Base-by-base conservation (phyloP, 23 tunicate genomes). In the Phallusia fumigata region DNA sequence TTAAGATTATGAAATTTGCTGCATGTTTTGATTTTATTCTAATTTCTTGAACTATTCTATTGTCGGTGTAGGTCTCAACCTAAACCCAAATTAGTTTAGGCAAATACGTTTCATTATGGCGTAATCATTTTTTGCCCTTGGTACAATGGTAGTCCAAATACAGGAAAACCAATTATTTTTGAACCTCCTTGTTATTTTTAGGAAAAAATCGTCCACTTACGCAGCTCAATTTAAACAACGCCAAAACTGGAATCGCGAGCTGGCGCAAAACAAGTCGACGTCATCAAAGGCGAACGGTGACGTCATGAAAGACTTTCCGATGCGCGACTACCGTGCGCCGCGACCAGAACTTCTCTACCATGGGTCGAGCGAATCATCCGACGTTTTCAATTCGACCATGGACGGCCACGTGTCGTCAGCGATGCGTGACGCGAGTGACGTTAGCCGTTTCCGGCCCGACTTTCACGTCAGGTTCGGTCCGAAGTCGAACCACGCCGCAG, bases 281-380 rank as follows among this genome's bases (percentile, higher is more conserved):
- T 28, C 80, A 81, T 35, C 74, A 40, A 65, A 80, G 74, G 16
- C 64, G 18, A 65, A 74, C 28, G 53, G 85, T 85, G 97, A 92
- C 82, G 80, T 92, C 84, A 82, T 92, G 84, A 89, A 76, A 36
- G 97, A 92, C 83, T 92, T 92, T 75, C 97, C 97, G 50, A 84
- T 92, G 85, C 82, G 91, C 8, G 97, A 92, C 64, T 87, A 83
- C 64, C 33, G 76, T 2, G 10, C 84, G 6, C 72, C 32, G 52
- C 34, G 83, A 0, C 19, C 24, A 1, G 77, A 77, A 58, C 75
- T 75, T 28, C 35, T 31, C 21, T 26, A 21, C 21, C 69, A 44
- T 22, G 64, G 30, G 2, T 34, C 64, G 18, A 40, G 77, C 76
- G 44, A 52, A 33, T 35, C 77, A 65, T 80, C 76, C 24, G 92